Percentiles rank a stretch among this genome's conserved stretches.
phyloP scores from a whole-genome alignment of 2,113 vertebrate species.

The Phrynocephalus versicolor region DNA sequence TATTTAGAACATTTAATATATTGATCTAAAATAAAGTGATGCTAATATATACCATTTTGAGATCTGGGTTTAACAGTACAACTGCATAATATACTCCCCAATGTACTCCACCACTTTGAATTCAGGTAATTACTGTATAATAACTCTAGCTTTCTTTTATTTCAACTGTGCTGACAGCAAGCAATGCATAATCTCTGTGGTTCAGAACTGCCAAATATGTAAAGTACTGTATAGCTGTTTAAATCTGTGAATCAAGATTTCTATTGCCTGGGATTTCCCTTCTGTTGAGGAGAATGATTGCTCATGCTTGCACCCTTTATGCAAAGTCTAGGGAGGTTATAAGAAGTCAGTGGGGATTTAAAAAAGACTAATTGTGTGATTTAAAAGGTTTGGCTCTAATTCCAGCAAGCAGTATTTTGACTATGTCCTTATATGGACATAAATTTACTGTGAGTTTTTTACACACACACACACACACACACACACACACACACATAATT shows the following conservation, averaged over 20 bases:
- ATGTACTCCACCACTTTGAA: not conserved
- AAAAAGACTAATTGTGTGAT: not conserved
- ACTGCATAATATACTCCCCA: not conserved
- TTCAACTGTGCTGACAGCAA: not conserved
- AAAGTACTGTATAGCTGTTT: not conserved
- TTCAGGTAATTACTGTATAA: not conserved
- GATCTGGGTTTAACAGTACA: not conserved
- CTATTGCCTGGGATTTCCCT: constrained; percentile 3
- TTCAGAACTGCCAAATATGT: not conserved
- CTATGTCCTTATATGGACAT: not conserved
- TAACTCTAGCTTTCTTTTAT: not conserved
- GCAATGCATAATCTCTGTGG: not conserved
- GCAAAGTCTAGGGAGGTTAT: not conserved
- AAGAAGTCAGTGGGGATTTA: not conserved
- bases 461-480: not conserved
- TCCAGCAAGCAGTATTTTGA: not conserved
- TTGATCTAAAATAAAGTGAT: not conserved
- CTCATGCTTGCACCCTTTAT: not conserved
- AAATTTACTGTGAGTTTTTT: not conserved
- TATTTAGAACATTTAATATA: not conserved
- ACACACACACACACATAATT: not conserved
- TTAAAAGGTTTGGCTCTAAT: not conserved
- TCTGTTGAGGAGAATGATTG: not conserved
- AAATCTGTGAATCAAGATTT: constrained; percentile 24
- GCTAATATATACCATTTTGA: not conserved